Conservation (phyloP, 2,797 vertebrate genomes). For the Denticeps clupeoides region DNA sequence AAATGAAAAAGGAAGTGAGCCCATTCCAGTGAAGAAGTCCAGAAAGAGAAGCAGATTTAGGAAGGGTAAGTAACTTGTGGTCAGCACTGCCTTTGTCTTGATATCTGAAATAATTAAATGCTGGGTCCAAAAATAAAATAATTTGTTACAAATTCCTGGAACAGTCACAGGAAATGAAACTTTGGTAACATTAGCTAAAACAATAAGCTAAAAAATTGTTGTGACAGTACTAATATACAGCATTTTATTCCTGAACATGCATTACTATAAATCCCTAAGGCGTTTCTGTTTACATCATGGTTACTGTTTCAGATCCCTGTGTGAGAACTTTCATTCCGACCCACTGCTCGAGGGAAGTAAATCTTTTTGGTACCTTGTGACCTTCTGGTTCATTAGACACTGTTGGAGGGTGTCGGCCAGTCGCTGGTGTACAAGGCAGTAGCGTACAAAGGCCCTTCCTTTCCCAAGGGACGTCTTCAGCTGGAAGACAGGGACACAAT, state of each 20-base stretch:
- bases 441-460: slow-evolving; percentile 88
- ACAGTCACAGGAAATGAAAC: no score
- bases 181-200: no score
- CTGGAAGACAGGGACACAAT: slow-evolving; percentile 40
- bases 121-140: no score
- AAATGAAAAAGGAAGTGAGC: slow-evolving; percentile 9
- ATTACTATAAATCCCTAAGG: no score
- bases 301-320: no score
- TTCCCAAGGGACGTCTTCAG: slow-evolving; percentile 88
- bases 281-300: no score
- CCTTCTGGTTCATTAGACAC: slow-evolving; percentile 83
- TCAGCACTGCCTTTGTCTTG: no score
- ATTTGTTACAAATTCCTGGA: no score
- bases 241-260: no score
- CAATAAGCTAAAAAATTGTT: no score
- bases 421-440: slow-evolving; percentile 86
- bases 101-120: no score
- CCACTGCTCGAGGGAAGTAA: background rate
- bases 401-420: slow-evolving; percentile 92
- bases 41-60: slow-evolving; percentile 17
- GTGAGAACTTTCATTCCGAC: slow-evolving; percentile 2
- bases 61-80: slow-evolving; percentile 13
- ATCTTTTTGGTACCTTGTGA: slow-evolving; percentile 66
- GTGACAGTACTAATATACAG: no score
- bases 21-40: background rate